Base-by-base conservation (phyloP, 2,888 invertebrate genomes). In the Drosophila bunnanda region DNA sequence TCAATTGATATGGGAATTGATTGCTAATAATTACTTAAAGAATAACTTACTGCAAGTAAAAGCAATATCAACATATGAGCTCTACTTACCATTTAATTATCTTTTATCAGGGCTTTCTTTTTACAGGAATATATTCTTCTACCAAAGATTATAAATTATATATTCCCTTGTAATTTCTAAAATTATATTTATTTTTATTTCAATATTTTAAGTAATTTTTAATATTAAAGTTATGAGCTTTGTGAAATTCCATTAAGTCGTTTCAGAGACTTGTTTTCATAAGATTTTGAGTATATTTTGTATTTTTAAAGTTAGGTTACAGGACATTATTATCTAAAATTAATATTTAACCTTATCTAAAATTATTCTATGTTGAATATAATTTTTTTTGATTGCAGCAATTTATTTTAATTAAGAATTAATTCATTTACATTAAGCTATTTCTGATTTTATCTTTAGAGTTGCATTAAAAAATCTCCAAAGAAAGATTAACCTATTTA, bases 1-100 rank as follows among this genome's bases (percentile, higher is more conserved):
- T 55, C 68, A 48, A 39, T 34, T 34, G 38, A 17, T 46, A 20
- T 39, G 10, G 20, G 20, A 22, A 32, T 44, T 12, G n/a, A 39
- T 32, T 1, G 20, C n/a, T 1, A 32, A n/a, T 22, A 59, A 56
- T 22, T 13, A 32, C 9, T 30, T 36, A 2, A 36, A 36, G 20
- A 10, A 30, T 50, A 5, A 32, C 9, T 20, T 15, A 5, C n/a
- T n/a, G 1, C 9, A 15, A 20, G 9, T 9, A 9, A 9, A 32
- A 50, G 15, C 2, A 13, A 20, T 50, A 9, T 8, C 2, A 13
- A 15, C 32, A 15, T 0, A 12, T 17, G 4, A 2, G 4, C 20
- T 22, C 1, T 12, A 22, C 7, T 8, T 22, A 22, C 3, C 1
- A 43, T 13, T 20, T 20, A 20, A 6, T 6, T 22, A 22, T 22